Evolutionary conservation across 1,140 invertebrate genomes (phyloP).

Genomic region (Psix sp.): DNA sequence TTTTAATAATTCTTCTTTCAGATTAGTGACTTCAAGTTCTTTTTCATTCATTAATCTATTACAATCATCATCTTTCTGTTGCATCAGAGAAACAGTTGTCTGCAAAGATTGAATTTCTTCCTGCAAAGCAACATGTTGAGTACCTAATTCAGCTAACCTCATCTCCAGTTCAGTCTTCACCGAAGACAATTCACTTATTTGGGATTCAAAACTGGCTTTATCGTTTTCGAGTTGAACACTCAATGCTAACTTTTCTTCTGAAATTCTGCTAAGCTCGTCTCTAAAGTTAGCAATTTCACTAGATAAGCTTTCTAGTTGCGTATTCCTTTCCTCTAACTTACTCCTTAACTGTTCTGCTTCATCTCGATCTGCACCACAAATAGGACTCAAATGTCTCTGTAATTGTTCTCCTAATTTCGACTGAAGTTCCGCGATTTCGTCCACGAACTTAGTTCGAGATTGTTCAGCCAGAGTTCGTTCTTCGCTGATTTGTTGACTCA

Average conservation of each 20-base stretch:
- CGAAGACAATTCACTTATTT: slow-evolving; percentile 18
- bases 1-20: slow-evolving; percentile 22
- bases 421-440: slow-evolving; percentile 43
- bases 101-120: slow-evolving; percentile 45
- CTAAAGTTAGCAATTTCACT: slow-evolving; percentile 11
- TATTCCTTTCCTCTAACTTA: slow-evolving; percentile 27
- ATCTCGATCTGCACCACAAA: slow-evolving; percentile 34
- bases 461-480: slow-evolving; percentile 32
- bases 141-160: slow-evolving; percentile 16
- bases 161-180: slow-evolving; percentile 44
- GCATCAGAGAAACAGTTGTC: slow-evolving; percentile 54
- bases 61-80: slow-evolving; percentile 55
- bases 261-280: slow-evolving; percentile 1
- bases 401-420: slow-evolving; percentile 32
- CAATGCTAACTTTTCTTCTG: slow-evolving; percentile 22
- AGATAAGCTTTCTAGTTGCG: not conserved
- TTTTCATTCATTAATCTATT: slow-evolving; percentile 52
- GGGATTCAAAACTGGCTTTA: slow-evolving; percentile 27
- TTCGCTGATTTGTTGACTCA: slow-evolving; percentile 54
- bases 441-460: slow-evolving; percentile 28
- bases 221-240: slow-evolving; percentile 25
- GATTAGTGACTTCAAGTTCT: slow-evolving; percentile 33
- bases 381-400: slow-evolving; percentile 40
- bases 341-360: slow-evolving; percentile 23
- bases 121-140: slow-evolving; percentile 21